Base-by-base conservation (phyloP, 1,140 invertebrate species). In the Achatina immaculata region DNA sequence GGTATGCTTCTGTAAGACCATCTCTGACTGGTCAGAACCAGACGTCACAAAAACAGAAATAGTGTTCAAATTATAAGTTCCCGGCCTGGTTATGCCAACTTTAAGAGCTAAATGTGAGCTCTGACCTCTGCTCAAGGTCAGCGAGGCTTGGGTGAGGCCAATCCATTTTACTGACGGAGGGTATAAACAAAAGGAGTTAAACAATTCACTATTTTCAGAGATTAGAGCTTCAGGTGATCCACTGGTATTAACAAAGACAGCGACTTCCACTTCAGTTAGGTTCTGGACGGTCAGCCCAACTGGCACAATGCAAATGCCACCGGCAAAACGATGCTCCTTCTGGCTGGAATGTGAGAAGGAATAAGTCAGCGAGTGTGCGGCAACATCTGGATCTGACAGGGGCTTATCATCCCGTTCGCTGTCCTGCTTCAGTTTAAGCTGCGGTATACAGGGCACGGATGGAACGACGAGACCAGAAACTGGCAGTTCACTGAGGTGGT, bases 21-120 rank as follows among this genome's bases (percentile, higher is more conserved):
- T 89, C 82, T 89, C 82, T 19, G 86, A 82, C 6, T 84, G 80
- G 75, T 89, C 86, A 16, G 85, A 72, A 19, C 82, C 83, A 78
- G 86, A 86, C 2, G 85, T 84, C 3, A 88, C 90, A 82, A 88
- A 88, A 75, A 90, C 90, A 9, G 89, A 82, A 42, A 90, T 71
- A 36, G 84, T 86, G 81, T 89, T 89, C 21, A 90, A 78, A 77
- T 91, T 90, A 82, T 88, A 91, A n/a, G 90, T 87, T 0, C 90
- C 90, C 3, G 90, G 89, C 31, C 82, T 85, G 42, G 84, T 83
- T 80, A 91, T 88, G 1, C 86, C 87, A 2, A 86, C 89, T 1
- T 82, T 82, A 40, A 91, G 80, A 7, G 66, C 43, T 36, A 90
- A 62, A 7, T 83, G 82, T 45, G 81, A 40, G 28, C 85, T 83